Conservation (phyloP, 2,797 vertebrate species). For the Sylvia borin region DNA sequence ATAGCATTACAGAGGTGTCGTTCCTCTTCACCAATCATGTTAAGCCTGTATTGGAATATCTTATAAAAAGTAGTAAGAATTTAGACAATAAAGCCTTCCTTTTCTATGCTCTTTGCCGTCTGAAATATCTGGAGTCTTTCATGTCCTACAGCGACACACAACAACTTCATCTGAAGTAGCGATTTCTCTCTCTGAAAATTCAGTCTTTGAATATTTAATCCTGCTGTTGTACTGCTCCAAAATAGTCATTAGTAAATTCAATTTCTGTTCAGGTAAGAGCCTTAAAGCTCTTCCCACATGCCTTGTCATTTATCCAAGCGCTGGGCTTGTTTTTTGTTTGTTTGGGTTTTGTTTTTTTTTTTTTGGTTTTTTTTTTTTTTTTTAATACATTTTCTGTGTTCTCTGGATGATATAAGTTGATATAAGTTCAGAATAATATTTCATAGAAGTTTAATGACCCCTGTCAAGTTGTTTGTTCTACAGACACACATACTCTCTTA, state of each 20-base stretch:
- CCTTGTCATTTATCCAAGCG: background rate
- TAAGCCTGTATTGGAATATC: no score
- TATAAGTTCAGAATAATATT: background rate
- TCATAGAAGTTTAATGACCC: background rate
- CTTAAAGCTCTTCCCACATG: background rate
- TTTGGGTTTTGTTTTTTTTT: background rate
- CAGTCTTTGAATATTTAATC: background rate
- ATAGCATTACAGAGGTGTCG: no score
- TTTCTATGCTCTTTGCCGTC: no score
- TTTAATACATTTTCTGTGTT: rapidly evolving
- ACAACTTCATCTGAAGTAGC: background rate
- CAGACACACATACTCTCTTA: background rate
- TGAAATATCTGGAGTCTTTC: no score
- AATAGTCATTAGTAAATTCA: background rate
- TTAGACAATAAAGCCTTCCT: no score
- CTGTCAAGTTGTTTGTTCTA: background rate
- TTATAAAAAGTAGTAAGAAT: no score
- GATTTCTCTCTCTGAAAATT: background rate
- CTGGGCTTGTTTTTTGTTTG: rapidly evolving
- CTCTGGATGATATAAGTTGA: background rate
- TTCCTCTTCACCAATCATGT: no score
- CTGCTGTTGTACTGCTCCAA: background rate
- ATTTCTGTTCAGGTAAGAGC: background rate
- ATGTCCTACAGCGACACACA: background rate
- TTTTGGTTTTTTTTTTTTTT: background rate